Conservation (phyloP, 2,888 invertebrate species). For the Volucella zonaria region DNA sequence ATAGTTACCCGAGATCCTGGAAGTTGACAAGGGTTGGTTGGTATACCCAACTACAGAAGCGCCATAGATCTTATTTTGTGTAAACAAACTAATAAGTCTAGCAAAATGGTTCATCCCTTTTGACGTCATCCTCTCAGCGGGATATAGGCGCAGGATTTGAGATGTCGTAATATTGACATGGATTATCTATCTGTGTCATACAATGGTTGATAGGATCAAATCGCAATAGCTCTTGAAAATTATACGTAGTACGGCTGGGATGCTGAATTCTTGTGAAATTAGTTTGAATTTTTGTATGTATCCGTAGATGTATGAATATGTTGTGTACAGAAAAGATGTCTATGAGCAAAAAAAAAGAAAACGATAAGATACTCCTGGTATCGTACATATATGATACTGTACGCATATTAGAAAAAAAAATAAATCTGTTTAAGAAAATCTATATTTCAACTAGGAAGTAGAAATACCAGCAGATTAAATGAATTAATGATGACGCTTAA, state of each 20-base stretch:
- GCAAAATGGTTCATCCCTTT: slow-evolving; percentile 27
- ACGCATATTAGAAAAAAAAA: too few relatives aligned
- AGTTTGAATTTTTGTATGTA: neutral
- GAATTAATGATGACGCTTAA: too few relatives aligned
- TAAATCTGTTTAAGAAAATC: too few relatives aligned
- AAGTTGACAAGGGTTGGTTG: slow-evolving; percentile 33
- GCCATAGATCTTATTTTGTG: slow-evolving; percentile 5
- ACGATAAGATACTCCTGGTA: too few relatives aligned
- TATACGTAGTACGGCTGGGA: slow-evolving; percentile 1
- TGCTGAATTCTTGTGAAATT: slow-evolving; percentile 33
- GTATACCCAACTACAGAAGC: slow-evolving; percentile 26
- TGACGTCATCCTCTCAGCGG: slow-evolving; percentile 41
- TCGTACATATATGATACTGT: too few relatives aligned
- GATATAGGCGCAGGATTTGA: slow-evolving; percentile 33
- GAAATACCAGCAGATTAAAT: too few relatives aligned
- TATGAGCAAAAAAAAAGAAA: too few relatives aligned
- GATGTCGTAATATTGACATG: slow-evolving; percentile 44
- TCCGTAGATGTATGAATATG: too few relatives aligned
- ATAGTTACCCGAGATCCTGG: slow-evolving; percentile 1
- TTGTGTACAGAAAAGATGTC: too few relatives aligned
- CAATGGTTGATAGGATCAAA: slow-evolving; percentile 40
- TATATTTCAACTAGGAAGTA: too few relatives aligned
- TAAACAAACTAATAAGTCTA: slow-evolving; percentile 43
- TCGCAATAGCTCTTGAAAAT: slow-evolving; percentile 39
- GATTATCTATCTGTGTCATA: slow-evolving; percentile 14